These are phyloP conservation scores for Drepanosiphum platanoidis DNA, from an alignment of 2,888 invertebrate species.

Conservation along the genomic window DNA sequence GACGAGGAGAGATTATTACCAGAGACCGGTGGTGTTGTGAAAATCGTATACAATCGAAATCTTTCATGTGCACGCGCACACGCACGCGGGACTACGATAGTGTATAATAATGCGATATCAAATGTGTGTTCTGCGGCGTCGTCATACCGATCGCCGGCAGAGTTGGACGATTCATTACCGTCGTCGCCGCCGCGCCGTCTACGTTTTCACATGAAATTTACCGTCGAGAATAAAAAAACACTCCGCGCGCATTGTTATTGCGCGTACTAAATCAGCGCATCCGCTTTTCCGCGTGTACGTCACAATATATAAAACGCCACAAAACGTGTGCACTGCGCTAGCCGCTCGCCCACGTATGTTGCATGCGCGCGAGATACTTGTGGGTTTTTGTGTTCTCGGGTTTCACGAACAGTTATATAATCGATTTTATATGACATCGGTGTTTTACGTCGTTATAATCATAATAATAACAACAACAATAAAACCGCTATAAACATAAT, in stretches of 20 bases:
- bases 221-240: background rate
- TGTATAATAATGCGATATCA: background rate
- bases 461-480: no score
- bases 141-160: no score
- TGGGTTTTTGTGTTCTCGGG: conserved; percentile 40
- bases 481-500: no score
- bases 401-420: conserved; percentile 34
- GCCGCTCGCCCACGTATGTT: background rate
- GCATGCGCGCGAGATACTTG: conserved; percentile 18
- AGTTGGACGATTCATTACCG: background rate
- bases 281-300: background rate
- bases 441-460: background rate
- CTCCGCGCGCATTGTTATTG: no score
- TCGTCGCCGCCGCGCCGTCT: background rate
- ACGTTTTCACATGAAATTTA: background rate
- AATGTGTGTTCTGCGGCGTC: background rate
- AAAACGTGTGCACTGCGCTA: background rate
- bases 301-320: background rate
- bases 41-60: background rate
- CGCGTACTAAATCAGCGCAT: background rate
- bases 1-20: background rate
- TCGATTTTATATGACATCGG: background rate
- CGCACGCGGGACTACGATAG: background rate
- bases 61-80: background rate
- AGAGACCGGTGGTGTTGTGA: background rate